These are phyloP conservation scores for Noctua janthina DNA, from an alignment of 2,888 invertebrate genomes.

Conservation along the genomic window DNA sequence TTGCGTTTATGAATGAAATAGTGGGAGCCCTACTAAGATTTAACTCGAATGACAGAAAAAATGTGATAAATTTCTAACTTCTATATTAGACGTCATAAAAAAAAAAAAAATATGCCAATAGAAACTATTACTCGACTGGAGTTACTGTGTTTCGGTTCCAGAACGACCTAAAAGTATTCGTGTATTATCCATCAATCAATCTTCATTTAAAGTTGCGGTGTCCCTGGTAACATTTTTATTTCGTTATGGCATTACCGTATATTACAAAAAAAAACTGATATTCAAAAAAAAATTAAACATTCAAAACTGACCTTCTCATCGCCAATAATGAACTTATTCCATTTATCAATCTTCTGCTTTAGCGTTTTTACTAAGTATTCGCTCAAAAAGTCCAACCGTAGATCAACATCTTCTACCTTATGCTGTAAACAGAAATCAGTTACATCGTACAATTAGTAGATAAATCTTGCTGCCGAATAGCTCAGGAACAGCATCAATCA, in stretches of 20 bases:
- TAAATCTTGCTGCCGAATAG: background rate
- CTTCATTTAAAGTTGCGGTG: background rate
- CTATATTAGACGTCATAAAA: no score
- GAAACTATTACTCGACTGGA: no score
- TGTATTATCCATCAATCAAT: background rate
- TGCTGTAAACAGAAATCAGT: conserved; percentile 7
- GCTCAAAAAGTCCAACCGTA: conserved; percentile 94
- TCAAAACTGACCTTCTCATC: conserved; percentile 91
- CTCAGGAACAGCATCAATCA: background rate
- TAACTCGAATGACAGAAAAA: no score
- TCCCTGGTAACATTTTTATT: background rate
- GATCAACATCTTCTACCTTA: conserved; percentile 89
- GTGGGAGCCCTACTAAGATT: no score
- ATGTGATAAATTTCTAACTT: no score
- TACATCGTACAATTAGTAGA: background rate
- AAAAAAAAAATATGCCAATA: no score
- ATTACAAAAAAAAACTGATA: background rate
- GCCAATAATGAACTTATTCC: conserved; percentile 95
- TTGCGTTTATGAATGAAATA: no score
- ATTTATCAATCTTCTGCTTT: conserved; percentile 96
- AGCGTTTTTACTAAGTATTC: conserved; percentile 93
- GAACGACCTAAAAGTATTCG: no score
- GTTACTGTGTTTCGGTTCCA: no score
- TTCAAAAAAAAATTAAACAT: background rate
- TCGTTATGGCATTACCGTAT: background rate